Evolutionary conservation across 2,888 invertebrate genomes (phyloP), one percentile per base, ranked within the genome.

Genomic region (Diogma glabrata): DNA sequence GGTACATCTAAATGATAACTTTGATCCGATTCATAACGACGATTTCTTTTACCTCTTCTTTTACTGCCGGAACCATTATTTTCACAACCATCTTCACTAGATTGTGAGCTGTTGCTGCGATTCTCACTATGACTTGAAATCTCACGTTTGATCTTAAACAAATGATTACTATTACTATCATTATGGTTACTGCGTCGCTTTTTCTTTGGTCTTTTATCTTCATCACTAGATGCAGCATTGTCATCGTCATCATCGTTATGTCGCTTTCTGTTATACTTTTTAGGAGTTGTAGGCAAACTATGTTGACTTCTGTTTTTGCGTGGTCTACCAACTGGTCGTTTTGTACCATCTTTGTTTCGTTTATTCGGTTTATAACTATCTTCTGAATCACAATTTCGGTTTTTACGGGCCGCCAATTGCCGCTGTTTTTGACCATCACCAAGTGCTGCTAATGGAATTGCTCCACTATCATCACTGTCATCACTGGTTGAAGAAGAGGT

Each of bases 291-390:
- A 51, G 45, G 51, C 52, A 51, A 19, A 22, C 56, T 51, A 23
- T 43, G 12, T 47, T 60, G 55, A 14, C 16, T 46, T 43, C 23
- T 43, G n/a, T 28, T 47, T 48, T 48, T 55, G 40, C 57, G 57
- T 53, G 54, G 57, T 49, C 52, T 56, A 46, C 58, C 56, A 49
- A 61, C 59, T 17, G 63, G 40, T 47, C 28, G 30, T 30, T 33
- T 48, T 48, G 19, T 48, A 26, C 17, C n/a, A 8, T 14, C 43
- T 22, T 26, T 28, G 26, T 47, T 55, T 54, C 61, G 64, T 30
- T 14, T 64, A 47, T 68, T 70, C 8, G 76, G 76, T 51, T 73
- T 74, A 56, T 76, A 77, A 58, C 72, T 72, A 14, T 77, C 77
- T 55, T 75, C 77, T 0, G 77, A 77, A 58, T 76, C 75, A 52